These are phyloP conservation scores for Metridium senile DNA, from an alignment of 92 coral and sea anemone genomes.

Conservation along the genomic window DNA sequence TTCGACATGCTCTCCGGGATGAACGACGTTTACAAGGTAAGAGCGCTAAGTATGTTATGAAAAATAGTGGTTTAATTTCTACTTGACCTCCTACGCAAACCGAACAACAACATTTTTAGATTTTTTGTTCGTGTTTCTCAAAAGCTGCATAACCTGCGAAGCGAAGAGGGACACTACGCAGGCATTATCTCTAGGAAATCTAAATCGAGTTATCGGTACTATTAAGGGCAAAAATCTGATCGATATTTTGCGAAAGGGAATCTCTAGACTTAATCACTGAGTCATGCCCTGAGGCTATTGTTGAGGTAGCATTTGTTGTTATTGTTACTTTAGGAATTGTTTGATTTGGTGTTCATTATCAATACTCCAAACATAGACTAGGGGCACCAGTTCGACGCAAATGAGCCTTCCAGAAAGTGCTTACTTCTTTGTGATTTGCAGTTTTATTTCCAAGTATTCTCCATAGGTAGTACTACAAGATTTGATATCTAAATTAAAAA, in stretches of 20 bases:
- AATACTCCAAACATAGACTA: not conserved
- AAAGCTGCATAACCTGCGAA: too few species aligned
- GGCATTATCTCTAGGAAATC: not conserved
- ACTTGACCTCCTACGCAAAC: conserved; percentile 25
- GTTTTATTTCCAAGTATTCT: not conserved
- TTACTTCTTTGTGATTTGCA: not conserved
- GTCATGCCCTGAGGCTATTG: not conserved
- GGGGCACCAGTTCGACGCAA: not conserved
- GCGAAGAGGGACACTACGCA: not conserved
- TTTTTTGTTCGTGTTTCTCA: too few species aligned
- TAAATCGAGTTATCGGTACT: not conserved
- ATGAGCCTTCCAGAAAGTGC: not conserved
- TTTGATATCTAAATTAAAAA: not conserved
- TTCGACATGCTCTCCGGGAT: conserved; percentile 97
- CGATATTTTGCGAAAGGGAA: not conserved
- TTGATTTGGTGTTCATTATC: not conserved
- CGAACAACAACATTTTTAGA: too few species aligned
- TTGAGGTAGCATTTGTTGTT: not conserved
- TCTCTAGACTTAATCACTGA: not conserved
- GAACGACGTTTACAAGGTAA: conserved; percentile 97
- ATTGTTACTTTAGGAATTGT: not conserved
- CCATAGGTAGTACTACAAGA: not conserved
- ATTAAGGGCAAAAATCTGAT: not conserved
- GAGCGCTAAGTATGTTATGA: conserved; percentile 10
- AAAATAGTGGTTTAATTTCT: not conserved